These are phyloP conservation scores for Notarius quadriscutis DNA, from an alignment of 2,113 vertebrate species.

Conservation along the genomic window DNA sequence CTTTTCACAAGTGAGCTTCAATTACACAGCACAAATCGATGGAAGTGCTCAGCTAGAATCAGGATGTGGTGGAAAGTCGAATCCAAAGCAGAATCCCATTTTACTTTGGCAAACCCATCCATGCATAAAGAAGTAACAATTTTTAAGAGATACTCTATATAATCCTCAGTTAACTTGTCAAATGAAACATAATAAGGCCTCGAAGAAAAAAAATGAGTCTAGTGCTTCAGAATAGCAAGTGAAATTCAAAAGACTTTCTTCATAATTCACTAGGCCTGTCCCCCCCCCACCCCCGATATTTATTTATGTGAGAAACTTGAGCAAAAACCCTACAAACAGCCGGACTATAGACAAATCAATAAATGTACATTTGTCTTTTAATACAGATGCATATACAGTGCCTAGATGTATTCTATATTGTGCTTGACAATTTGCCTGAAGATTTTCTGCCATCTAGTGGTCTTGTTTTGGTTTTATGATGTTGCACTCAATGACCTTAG, in stretches of 20 bases:
- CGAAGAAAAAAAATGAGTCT: constrained; percentile 61
- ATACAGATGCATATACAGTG: not conserved
- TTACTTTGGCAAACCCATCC: constrained; percentile 53
- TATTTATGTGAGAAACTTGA: constrained; percentile 77
- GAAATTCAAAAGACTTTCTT: constrained; percentile 70
- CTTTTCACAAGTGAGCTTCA: not conserved
- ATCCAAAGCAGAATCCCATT: constrained; percentile 4
- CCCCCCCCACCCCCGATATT: constrained; percentile 80
- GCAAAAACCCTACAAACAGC: constrained; percentile 71
- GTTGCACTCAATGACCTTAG: not conserved
- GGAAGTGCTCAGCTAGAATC: not conserved
- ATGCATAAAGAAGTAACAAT: constrained; percentile 49
- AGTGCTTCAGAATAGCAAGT: constrained; percentile 72
- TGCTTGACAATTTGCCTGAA: constrained; percentile 37
- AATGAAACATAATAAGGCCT: constrained; percentile 63
- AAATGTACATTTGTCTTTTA: not conserved
- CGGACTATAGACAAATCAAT: constrained; percentile 62
- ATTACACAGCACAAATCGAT: not conserved
- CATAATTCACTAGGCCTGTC: constrained; percentile 71
- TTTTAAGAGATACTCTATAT: constrained; percentile 75
- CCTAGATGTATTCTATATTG: not conserved
- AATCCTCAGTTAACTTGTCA: constrained; percentile 75
- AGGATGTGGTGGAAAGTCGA: not conserved
- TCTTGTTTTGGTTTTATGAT: not conserved
- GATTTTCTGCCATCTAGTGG: constrained; percentile 68